phyloP scores from a whole-genome alignment of 1,140 invertebrate species.

The Formica exsecta region DNA sequence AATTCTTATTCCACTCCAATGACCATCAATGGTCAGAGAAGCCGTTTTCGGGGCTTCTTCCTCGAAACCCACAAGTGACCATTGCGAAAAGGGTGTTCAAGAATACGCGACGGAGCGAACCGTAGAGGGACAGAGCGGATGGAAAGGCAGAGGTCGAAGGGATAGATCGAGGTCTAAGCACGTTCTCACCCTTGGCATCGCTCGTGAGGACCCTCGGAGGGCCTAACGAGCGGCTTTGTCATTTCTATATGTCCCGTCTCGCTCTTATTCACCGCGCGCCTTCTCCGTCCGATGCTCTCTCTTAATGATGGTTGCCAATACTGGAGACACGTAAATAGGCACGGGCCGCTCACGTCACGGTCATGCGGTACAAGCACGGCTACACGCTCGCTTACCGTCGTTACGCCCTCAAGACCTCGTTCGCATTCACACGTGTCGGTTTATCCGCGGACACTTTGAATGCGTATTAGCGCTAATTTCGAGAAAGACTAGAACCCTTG shows the following conservation, averaged over 20 bases:
- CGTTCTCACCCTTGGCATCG: conserved; percentile 85
- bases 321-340: conserved; percentile 75
- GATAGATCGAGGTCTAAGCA: conserved; percentile 84
- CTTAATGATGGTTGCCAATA: conserved; percentile 80
- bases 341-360: conserved; percentile 49
- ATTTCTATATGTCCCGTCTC: conserved; percentile 78
- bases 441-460: conserved; percentile 68
- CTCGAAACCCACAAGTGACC: conserved; percentile 72
- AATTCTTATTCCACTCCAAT: conserved; percentile 58
- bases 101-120: conserved; percentile 68
- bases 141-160: conserved; percentile 80
- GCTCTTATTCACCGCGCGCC: conserved; percentile 38
- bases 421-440: conserved; percentile 67
- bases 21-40: conserved; percentile 57
- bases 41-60: conserved; percentile 45
- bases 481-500: conserved; percentile 37
- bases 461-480: conserved; percentile 68
- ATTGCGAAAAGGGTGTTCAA: conserved; percentile 74
- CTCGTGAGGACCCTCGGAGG: conserved; percentile 84
- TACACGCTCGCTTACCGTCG: conserved; percentile 68
- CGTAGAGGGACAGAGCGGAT: conserved; percentile 67
- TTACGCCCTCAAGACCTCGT: conserved; percentile 66
- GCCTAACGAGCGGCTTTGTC: conserved; percentile 86
- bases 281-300: conserved; percentile 63
- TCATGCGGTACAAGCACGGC: conserved; percentile 47